Base-by-base conservation (phyloP, 1,140 invertebrate genomes). In the Drosophila repleta region DNA sequence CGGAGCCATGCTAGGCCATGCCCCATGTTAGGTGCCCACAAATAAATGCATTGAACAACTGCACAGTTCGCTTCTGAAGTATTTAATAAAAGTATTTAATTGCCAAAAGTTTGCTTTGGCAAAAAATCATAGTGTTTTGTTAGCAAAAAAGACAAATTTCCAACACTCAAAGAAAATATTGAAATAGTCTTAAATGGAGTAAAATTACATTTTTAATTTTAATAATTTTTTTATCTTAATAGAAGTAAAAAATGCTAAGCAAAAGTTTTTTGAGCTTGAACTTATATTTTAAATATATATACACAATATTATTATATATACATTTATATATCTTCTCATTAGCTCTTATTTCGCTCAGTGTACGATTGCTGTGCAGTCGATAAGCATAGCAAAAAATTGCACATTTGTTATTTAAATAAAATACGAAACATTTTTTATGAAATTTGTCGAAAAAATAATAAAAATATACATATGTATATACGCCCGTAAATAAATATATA, bases 401-500 rank as follows among this genome's bases (percentile, higher is more conserved):
- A 11, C 35, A 29, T 43, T 65, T 65, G 52, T 51, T 51, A 65
- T 51, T 26, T 20, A 57, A 49, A 65, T 65, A 65, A 52, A 51
- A 57, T 62, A 3, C 13, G n/a, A 41, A n/a, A 24, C n/a, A 39
- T 26, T 43, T 53, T 46, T 11, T 17, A 71, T 65, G 51, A 65
- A 71, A 71, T 65, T 57, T 56, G 52, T 51, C 29, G n/a, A 56
- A 57, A 51, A 41, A 20, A 56, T 51, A 51, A 41, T 15, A 58
- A 52, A 53, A 52, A 35, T 51, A 64, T 45, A 51, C 35, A 45
- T 39, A 21, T 18, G 24, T 43, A 45, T 39, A 21, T 18, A 41
- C 2, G 3, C 11, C 11, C 18, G 43, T 11, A 35, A 10, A 61
- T 39, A 49, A 21, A 24, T 32, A 15, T 26, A 5, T 35, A n/a